A percentile compares a stretch with the other conserved stretches of the same genome.
phyloP scores from a whole-genome alignment of 1,140 invertebrate species.

The Papilio machaon region DNA sequence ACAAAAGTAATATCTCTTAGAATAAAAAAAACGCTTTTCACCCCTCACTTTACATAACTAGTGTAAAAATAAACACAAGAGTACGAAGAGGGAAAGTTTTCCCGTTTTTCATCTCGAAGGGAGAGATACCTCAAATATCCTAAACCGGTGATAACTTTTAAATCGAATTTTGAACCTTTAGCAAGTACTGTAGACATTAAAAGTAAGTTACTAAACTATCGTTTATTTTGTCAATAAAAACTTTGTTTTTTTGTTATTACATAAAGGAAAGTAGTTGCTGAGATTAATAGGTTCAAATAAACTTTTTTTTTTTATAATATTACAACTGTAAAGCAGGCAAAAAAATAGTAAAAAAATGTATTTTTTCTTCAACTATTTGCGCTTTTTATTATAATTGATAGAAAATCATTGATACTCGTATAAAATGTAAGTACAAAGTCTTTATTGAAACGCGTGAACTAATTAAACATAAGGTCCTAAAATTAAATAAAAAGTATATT shows the following conservation, averaged over 20 bases:
- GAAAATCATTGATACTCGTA: too few relatives aligned
- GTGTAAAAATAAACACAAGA: constrained; percentile 74
- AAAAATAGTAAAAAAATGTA: too few relatives aligned
- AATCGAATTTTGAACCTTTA: constrained; percentile 61
- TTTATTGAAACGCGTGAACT: too few relatives aligned
- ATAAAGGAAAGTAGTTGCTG: too few relatives aligned
- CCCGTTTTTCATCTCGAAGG: constrained; percentile 72
- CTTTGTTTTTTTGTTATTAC: background rate
- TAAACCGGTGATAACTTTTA: constrained; percentile 66
- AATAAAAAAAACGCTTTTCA: constrained; percentile 53
- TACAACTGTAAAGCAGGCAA: too few relatives aligned
- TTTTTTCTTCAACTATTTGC: too few relatives aligned
- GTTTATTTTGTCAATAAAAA: constrained; percentile 1
- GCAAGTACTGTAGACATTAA: background rate
- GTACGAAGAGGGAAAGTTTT: constrained; percentile 70
- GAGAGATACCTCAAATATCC: constrained; percentile 67
- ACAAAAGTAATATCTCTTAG: constrained; percentile 36
- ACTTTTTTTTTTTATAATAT: too few relatives aligned
- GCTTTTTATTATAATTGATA: too few relatives aligned
- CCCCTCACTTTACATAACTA: constrained; percentile 67
- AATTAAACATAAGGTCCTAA: too few relatives aligned
- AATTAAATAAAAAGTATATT: too few relatives aligned
- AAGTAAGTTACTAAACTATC: background rate
- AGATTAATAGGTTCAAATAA: too few relatives aligned
- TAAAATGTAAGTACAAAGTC: too few relatives aligned